Percentiles rank a stretch among this genome's conserved stretches.
phyloP scores from a whole-genome alignment of 2,888 invertebrate species.

The Trilocha varians region DNA sequence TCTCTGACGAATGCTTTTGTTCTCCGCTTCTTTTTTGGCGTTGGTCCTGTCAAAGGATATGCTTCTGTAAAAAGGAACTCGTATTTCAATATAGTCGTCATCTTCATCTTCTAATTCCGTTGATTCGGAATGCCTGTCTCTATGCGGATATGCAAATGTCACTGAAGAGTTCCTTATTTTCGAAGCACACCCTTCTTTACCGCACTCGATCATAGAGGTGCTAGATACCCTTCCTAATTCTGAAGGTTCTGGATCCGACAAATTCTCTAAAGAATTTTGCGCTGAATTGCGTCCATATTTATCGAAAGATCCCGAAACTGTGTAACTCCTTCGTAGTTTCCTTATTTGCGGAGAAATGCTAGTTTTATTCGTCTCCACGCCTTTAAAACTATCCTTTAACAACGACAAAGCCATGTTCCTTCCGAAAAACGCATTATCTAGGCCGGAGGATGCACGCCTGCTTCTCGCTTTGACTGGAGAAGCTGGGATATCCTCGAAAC shows the following conservation, averaged over 20 bases:
- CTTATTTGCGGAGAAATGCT: conserved; percentile 44
- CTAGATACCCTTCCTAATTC: conserved; percentile 2
- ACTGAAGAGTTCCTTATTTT: conserved; percentile 20
- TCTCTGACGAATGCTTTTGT: conserved; percentile 27
- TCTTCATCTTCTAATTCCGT: conserved; percentile 16
- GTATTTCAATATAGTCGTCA: conserved; percentile 19
- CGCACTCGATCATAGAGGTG: background rate
- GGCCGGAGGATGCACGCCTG: conserved; percentile 52
- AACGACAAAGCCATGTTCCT: conserved; percentile 37
- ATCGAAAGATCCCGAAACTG: conserved; percentile 35
- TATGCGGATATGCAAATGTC: conserved; percentile 17
- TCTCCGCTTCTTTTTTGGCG: conserved; percentile 14
- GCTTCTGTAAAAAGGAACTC: conserved; percentile 29
- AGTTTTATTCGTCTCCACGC: conserved; percentile 31
- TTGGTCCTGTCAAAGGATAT: conserved; percentile 27
- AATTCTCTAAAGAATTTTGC: conserved; percentile 16
- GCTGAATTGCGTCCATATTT: conserved; percentile 15
- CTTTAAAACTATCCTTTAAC: conserved; percentile 46
- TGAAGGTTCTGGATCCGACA: conserved; percentile 7
- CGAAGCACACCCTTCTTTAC: background rate
- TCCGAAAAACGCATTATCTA: conserved; percentile 25
- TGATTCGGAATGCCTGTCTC: conserved; percentile 3
- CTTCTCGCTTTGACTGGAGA: conserved; percentile 52
- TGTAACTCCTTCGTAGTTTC: conserved; percentile 46
- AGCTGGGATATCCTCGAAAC: conserved; percentile 60